Evolutionary conservation across 2,797 vertebrate species (phyloP).

Genomic region (Rhabdophis nuchalis): DNA sequence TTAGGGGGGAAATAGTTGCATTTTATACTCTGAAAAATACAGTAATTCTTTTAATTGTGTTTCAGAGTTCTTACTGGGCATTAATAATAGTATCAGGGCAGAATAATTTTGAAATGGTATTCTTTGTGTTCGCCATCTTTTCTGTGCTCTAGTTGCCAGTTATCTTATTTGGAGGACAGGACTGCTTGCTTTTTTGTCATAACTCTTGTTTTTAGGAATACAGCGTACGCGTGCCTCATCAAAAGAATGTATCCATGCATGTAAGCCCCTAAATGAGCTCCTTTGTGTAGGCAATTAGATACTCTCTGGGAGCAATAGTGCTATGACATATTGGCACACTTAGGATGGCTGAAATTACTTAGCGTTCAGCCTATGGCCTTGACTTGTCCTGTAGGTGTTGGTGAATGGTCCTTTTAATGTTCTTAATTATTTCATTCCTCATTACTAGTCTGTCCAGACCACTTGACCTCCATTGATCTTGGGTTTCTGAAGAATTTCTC

Average conservation of each 20-base stretch:
- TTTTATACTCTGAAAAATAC: too few species aligned
- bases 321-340: slow-evolving; percentile 56
- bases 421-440: slow-evolving; percentile 46
- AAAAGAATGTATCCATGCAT: slow-evolving; percentile 28
- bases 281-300: slow-evolving; percentile 57
- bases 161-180: slow-evolving; percentile 40
- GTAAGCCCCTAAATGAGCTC: slow-evolving; percentile 64
- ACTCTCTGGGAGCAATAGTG: slow-evolving; percentile 59
- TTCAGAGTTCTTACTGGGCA: not conserved
- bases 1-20: too few species aligned
- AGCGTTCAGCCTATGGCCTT: slow-evolving; percentile 60
- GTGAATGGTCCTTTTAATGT: slow-evolving; percentile 48
- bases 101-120: not conserved
- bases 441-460: slow-evolving; percentile 46
- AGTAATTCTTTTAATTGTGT: not conserved
- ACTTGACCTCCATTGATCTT: slow-evolving; percentile 57
- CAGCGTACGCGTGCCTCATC: slow-evolving; percentile 22
- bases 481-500: slow-evolving; percentile 52
- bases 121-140: not conserved
- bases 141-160: not conserved
- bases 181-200: slow-evolving; percentile 33
- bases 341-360: slow-evolving; percentile 51
- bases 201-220: slow-evolving; percentile 38
- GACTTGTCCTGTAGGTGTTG: slow-evolving; percentile 57
- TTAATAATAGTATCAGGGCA: not conserved